phyloP scores from a whole-genome alignment of 2,797 vertebrate species.

The Enteromius anoplus region DNA sequence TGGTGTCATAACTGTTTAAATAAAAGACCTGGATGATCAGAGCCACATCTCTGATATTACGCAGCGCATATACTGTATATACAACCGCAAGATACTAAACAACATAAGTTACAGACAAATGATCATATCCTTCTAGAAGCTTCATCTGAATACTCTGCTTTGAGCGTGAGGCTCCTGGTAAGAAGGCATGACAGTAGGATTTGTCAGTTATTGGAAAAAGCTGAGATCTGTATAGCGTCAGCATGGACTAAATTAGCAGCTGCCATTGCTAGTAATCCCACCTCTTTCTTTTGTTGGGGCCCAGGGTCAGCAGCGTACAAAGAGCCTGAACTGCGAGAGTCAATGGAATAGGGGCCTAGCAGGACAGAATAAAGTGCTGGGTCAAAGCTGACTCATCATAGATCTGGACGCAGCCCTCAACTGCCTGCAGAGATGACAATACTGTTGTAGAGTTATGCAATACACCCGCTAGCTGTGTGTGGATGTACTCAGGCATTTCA shows the following conservation, averaged over 20 bases:
- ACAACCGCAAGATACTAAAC: neutral
- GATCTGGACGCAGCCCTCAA: slow-evolving; percentile 32
- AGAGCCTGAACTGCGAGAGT: slow-evolving; percentile 68
- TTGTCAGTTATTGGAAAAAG: slow-evolving; percentile 77
- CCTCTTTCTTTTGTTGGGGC: slow-evolving; percentile 61
- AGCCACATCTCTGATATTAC: neutral
- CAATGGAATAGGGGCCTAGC: slow-evolving; percentile 63
- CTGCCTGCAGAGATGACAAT: slow-evolving; percentile 25
- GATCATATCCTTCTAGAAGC: neutral
- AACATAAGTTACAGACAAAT: neutral
- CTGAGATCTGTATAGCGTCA: slow-evolving; percentile 72
- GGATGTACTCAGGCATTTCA: neutral
- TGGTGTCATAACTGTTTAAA: slow-evolving; percentile 7
- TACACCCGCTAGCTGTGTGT: neutral
- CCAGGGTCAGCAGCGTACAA: slow-evolving; percentile 71
- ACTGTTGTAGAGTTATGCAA: slow-evolving; percentile 4
- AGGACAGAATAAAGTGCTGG: slow-evolving; percentile 68
- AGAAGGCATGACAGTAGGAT: slow-evolving; percentile 64
- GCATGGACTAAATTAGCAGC: slow-evolving; percentile 73
- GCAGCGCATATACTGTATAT: neutral
- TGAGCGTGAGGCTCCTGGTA: neutral
- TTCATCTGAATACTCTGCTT: neutral
- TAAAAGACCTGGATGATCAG: neutral
- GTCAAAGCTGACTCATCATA: slow-evolving; percentile 77
- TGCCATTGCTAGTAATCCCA: slow-evolving; percentile 64